Percentiles rank a stretch among this genome's conserved stretches.
These are phyloP conservation scores for Drosophila nannoptera DNA, from an alignment of 1,140 invertebrate genomes.

Conservation along the genomic window DNA sequence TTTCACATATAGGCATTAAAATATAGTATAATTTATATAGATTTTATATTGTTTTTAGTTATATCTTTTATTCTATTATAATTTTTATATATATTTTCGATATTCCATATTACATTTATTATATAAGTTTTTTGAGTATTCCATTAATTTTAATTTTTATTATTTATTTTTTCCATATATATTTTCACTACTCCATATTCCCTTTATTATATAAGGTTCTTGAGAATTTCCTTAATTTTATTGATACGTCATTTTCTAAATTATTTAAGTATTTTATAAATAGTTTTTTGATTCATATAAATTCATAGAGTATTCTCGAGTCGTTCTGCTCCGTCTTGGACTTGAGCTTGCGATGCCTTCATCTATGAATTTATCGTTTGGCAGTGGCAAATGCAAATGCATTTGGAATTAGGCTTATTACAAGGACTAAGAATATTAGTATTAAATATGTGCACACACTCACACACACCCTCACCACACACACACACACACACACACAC, in stretches of 20 bases:
- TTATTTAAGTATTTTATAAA: neutral
- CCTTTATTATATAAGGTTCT: neutral
- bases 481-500: constrained; percentile 19
- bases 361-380: constrained; percentile 17
- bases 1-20: too few species aligned
- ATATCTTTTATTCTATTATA: too few species aligned
- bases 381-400: constrained; percentile 31
- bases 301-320: neutral
- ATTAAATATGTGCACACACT: constrained; percentile 21
- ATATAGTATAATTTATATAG: too few species aligned
- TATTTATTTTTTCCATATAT: too few species aligned
- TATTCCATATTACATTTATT: too few species aligned
- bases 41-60: too few species aligned
- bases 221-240: neutral
- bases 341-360: constrained; percentile 11
- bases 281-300: neutral
- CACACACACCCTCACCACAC: too few species aligned
- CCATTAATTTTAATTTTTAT: too few species aligned
- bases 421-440: constrained; percentile 42
- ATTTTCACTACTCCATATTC: too few species aligned
- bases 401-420: constrained; percentile 59
- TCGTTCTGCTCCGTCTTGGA: neutral
- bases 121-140: too few species aligned
- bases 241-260: neutral
- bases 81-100: too few species aligned